Base-by-base conservation (phyloP, 2,888 invertebrate species). In the Phaonia tiefii region DNA sequence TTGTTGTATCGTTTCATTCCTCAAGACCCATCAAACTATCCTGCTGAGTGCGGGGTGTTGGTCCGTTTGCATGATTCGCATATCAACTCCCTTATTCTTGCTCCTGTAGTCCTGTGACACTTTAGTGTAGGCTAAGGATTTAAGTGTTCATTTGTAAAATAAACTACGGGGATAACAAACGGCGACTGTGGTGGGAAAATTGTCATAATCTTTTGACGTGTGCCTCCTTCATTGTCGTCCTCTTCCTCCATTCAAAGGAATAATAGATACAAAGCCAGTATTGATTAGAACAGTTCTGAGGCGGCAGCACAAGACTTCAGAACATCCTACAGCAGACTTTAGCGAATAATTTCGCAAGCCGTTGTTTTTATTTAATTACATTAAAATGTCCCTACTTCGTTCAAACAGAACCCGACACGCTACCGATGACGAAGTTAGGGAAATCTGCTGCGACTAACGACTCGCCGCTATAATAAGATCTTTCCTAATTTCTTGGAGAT, bases 61-160 rank as follows among this genome's bases (percentile, higher is more conserved):
- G 76, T 70, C 70, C n/a, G n/a, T 65, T 70, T 69, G 56, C 56
- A 56, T 25, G 56, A 13, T 22, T 1, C 1, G 17, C 51, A 10
- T 51, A 75, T 42, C 46, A 67, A 80, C 25, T 22, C 51, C 49
- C 60, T 60, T 26, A 13, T 31, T 5, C 72, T 17, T 22, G 31
- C 31, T 51, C 46, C 31, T 22, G 71, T n/a, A 37, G 10, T 58
- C 49, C 39, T 25, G n/a, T 22, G 44, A 66, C 46, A 46, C 46
- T 46, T 46, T 46, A 17, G 51, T 22, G 65, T 69, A 70, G 58
- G 15, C 66, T 13, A 17, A 49, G 42, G 76, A 70, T 25, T 58
- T 86, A 85, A 85, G 80, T 86, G 85, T 86, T 86, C 87, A 87
- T 86, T 88, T 86, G 85, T 86, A 86, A 44, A 15, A 54, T 7